Conservation (phyloP, 1,140 invertebrate species). For the Papilio polyxenes region DNA sequence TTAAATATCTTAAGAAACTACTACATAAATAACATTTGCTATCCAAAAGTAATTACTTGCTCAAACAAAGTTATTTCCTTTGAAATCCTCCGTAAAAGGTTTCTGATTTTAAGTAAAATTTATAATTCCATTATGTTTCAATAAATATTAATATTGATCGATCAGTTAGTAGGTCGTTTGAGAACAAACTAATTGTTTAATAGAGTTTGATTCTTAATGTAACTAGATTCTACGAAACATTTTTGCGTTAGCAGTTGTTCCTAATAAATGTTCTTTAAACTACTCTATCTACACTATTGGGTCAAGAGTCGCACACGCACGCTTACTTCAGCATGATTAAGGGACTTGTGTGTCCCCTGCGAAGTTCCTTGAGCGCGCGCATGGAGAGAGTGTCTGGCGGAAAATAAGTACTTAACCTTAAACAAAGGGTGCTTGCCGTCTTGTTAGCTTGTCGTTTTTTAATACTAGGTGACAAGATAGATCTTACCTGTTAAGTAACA, state of each 20-base stretch:
- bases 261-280: neutral
- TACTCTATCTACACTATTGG: neutral
- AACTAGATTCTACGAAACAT: neutral
- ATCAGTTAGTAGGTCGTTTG: neutral
- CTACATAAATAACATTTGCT: too few species aligned
- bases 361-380: too few species aligned
- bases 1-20: too few species aligned
- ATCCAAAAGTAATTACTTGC: neutral
- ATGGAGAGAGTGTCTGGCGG: too few species aligned
- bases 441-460: neutral
- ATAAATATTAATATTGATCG: neutral
- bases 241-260: neutral
- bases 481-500: slow-evolving; percentile 86
- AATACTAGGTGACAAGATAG: neutral
- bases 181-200: neutral
- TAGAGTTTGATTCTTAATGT: neutral
- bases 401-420: too few species aligned
- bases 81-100: neutral
- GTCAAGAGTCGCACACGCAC: too few species aligned
- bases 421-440: too few species aligned
- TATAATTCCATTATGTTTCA: neutral
- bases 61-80: neutral
- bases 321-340: too few species aligned
- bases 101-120: neutral
- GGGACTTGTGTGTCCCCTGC: too few species aligned